Base-by-base conservation (phyloP, 2,113 vertebrate genomes). In the Lepus europaeus region DNA sequence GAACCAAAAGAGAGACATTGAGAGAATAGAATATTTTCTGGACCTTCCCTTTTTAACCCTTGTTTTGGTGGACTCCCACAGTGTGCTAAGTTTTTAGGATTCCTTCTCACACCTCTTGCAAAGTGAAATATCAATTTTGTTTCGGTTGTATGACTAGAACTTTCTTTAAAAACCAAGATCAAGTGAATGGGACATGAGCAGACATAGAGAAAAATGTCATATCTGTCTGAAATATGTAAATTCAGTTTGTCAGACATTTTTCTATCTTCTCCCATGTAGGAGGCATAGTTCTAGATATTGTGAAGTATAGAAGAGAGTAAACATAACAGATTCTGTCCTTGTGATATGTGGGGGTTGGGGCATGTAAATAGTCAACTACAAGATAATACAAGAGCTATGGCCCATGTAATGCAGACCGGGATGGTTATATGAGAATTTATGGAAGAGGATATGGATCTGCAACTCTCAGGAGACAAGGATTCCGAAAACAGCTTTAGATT, bases 1-100 rank as follows among this genome's bases (percentile, higher is more conserved):
- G 95, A 87, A 92, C 83, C 74, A 97, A 97, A 94, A 92, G n/a
- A 45, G 89, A 96, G n/a, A 16, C 91, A 74, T 80, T 68, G 16
- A 95, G 95, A 89, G 69, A 96, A 86, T 91, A 83, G 87, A 97
- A 90, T 95, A 96, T 96, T 98, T 97, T 87, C 88, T 87, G 72
- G 80, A 19, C 95, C 86, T 84, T 77, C 33, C 9, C 29, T 36
- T 89, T 63, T 31, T 61, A 1, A 29, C 17, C 29, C 49, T 56
- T 31, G 59, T 89, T 86, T 49, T 56, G 69, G 87, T 51, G 56
- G 20, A 27, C 20, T 74, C 73, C n/a, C 33, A 7, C 2, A 9
- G 7, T 45, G 2, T 69, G 6, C 51, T 85, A 39, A 20, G 31
- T 9, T 78, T 82, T 94, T 76, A 87, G 66, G 20, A 66, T 93